A percentile compares a stretch with the other conserved stretches of the same genome.
These are phyloP conservation scores for Ailurus styani DNA, from an alignment of 2,113 vertebrate species.

Conservation along the genomic window DNA sequence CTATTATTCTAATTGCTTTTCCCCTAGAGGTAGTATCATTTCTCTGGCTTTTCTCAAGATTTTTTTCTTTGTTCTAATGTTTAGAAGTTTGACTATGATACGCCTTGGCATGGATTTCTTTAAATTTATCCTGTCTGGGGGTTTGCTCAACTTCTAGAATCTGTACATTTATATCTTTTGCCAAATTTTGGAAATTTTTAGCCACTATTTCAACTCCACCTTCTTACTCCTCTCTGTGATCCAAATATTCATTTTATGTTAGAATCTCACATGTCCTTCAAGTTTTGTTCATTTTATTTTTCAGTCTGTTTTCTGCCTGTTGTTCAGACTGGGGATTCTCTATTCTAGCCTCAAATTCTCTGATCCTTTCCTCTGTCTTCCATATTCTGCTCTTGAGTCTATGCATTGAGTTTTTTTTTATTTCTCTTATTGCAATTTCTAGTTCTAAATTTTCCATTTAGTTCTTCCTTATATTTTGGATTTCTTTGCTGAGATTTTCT, in stretches of 20 bases:
- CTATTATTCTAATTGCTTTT: not conserved
- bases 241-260: not conserved
- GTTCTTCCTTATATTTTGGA: constrained; percentile 19
- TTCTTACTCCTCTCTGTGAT: not conserved
- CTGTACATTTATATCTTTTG: not conserved
- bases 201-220: not conserved
- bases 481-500: constrained; percentile 19
- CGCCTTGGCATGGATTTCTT: not conserved
- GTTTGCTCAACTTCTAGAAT: constrained; percentile 2
- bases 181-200: constrained; percentile 28
- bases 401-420: not conserved
- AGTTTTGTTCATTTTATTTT: not conserved
- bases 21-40: not conserved
- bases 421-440: not conserved
- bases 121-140: not conserved
- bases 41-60: not conserved
- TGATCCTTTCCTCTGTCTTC: not conserved
- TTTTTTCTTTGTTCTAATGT: constrained; percentile 13
- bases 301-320: not conserved
- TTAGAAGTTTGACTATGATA: constrained; percentile 6
- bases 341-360: not conserved
- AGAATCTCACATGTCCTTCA: not conserved
- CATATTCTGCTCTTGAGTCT: not conserved
- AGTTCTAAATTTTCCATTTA: constrained; percentile 20
- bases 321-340: constrained; percentile 21